Evolutionary conservation across 2,888 invertebrate species (phyloP), one percentile per base, ranked within the genome.

Genomic region (Agelastica alni): DNA sequence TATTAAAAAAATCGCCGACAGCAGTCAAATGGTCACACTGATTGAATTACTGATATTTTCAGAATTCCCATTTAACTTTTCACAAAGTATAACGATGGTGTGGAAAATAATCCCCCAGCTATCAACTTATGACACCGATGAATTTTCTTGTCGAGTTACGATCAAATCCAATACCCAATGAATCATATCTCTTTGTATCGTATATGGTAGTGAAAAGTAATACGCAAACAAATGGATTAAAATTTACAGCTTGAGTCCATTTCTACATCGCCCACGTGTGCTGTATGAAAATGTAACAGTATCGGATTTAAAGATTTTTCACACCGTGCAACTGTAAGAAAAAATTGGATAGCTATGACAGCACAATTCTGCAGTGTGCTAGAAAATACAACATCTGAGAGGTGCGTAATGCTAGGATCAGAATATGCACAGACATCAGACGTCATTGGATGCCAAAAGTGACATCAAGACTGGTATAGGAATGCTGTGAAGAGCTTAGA

Each of bases 151-250:
- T 34, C 16, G 16, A 16, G 16, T 34, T 32, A 7, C 14, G 6
- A 34, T 34, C 16, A n/a, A 34, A 34, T 7, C 14, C 34, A 34
- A 34, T 34, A 34, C 16, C 16, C 34, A 14, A 39, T 39, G 37
- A 39, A 39, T 39, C 37, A 39, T 39, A 39, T 39, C 37, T 10
- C 17, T 39, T 30, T 43, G 31, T 28, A 18, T 48, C 49, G 13
- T 26, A 49, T 49, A 49, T 49, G 49, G 49, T 32, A 41, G 32
- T 41, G 32, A 7, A 14, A 20, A 49, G 49, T 22, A 41, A 41
- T 48, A 41, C 32, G 26, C 41, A 49, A 41, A 41, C 32, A 49
- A 41, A 32, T 32, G 49, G 49, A 41, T 49, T 49, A 49, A 41
- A 49, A 49, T 49, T 49, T 49, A 49, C 22, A 32, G 13, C 31